These are phyloP conservation scores for Umimayanthus chanpuru DNA, from an alignment of 92 coral and sea anemone genomes.

Conservation along the genomic window DNA sequence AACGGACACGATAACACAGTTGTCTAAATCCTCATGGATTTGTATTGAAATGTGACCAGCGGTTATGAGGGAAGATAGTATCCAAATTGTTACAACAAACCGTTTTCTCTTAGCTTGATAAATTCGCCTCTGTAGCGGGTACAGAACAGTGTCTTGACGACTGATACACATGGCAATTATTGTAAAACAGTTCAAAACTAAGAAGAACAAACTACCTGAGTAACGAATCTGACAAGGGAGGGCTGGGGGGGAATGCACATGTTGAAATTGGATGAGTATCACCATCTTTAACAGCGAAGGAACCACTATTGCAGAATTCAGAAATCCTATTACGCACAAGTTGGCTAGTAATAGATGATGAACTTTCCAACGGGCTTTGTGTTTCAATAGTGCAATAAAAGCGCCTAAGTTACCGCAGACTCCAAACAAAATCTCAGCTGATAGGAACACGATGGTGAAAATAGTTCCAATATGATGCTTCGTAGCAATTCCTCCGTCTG, in stretches of 20 bases:
- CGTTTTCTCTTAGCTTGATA: constrained; percentile 4
- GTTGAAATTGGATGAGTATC: neutral
- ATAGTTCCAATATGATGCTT: neutral
- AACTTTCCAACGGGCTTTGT: constrained; percentile 7
- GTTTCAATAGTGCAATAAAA: neutral
- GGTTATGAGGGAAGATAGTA: neutral
- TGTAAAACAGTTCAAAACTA: constrained; percentile 22
- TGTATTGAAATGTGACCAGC: constrained; percentile 24
- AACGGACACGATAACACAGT: constrained; percentile 21
- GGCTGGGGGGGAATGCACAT: neutral
- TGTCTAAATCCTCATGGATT: neutral
- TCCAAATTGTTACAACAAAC: constrained; percentile 9
- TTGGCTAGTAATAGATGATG: constrained; percentile 1
- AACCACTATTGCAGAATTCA: constrained; percentile 35
- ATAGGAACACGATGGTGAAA: neutral
- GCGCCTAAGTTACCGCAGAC: constrained; percentile 28
- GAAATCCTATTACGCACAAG: constrained; percentile 9
- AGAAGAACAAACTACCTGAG: constrained; percentile 17
- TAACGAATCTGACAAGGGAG: constrained; percentile 23
- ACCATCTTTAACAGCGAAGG: constrained; percentile 8
- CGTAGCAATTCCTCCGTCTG: neutral
- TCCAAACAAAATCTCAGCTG: constrained; percentile 14
- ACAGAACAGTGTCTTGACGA: constrained; percentile 32
- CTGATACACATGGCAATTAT: constrained; percentile 22
- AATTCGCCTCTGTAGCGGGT: constrained; percentile 9